Conservation (phyloP, 2,888 invertebrate genomes). For the Spilarctia lutea region DNA sequence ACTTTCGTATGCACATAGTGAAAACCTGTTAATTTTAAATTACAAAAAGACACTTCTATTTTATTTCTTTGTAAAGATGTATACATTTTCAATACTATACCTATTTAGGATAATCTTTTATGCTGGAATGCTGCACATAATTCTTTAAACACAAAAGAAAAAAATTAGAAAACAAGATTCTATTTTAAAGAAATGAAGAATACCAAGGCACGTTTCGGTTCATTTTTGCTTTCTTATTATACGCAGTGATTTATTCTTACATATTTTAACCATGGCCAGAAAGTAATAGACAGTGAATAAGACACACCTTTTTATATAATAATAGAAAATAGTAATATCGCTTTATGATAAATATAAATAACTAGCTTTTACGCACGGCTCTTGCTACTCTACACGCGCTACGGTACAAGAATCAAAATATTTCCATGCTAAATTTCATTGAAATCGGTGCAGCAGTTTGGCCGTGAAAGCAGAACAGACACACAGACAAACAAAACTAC, state of each 20-base stretch:
- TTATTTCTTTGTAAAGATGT: no score
- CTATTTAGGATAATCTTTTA: background rate
- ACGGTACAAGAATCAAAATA: no score
- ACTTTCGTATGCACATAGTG: no score
- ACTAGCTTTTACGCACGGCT: no score
- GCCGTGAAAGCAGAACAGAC: no score
- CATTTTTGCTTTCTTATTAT: background rate
- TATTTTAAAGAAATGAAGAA: background rate
- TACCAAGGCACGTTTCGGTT: background rate
- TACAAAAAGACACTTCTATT: no score
- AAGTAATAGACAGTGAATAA: background rate
- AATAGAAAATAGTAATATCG: background rate
- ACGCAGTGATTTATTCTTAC: background rate
- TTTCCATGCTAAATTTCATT: no score
- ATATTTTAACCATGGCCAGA: background rate
- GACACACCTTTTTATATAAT: background rate
- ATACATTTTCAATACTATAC: background rate
- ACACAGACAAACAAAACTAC: no score
- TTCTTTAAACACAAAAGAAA: background rate
- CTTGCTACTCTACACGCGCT: no score
- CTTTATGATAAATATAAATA: background rate
- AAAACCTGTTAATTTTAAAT: no score
- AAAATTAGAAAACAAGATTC: background rate
- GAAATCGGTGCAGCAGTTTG: no score
- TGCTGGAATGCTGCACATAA: background rate